phyloP scores from a whole-genome alignment of 2,888 invertebrate species.

The Gandaritis pyraliata region DNA sequence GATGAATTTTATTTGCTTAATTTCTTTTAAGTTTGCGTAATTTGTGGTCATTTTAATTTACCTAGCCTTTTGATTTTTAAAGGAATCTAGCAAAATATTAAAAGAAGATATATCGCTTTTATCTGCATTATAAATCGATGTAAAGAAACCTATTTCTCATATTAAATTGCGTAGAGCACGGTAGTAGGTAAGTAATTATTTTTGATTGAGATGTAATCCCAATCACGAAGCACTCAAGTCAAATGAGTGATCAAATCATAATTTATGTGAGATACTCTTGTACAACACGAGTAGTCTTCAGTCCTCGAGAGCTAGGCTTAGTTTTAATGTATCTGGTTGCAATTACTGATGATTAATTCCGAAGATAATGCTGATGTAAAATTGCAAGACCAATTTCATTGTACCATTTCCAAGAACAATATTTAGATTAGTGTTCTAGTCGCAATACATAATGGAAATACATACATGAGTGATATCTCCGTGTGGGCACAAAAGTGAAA shows the following conservation, averaged over 20 bases:
- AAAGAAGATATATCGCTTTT: too few species aligned
- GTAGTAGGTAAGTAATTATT: not conserved
- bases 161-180: constrained; percentile 1
- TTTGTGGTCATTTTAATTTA: too few species aligned
- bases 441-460: constrained; percentile 34
- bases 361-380: constrained; percentile 33
- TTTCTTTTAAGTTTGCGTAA: too few species aligned
- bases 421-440: constrained; percentile 28
- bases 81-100: too few species aligned
- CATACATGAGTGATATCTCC: constrained; percentile 48
- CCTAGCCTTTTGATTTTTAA: too few species aligned
- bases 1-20: too few species aligned
- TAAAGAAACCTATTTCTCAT: not conserved
- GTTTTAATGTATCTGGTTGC: constrained; percentile 29
- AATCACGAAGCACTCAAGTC: constrained; percentile 17
- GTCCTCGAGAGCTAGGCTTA: constrained; percentile 33
- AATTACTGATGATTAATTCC: constrained; percentile 32
- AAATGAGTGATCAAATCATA: constrained; percentile 18
- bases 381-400: constrained; percentile 32
- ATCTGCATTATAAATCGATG: not conserved
- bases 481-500: constrained; percentile 71
- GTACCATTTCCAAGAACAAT: constrained; percentile 35
- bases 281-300: constrained; percentile 15
- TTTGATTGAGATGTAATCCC: constrained; percentile 9
- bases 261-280: constrained; percentile 27